A percentile compares a stretch with the other conserved stretches of the same genome.
Conservation (phyloP, 2,797 vertebrate genomes). For the Huso huso region DNA sequence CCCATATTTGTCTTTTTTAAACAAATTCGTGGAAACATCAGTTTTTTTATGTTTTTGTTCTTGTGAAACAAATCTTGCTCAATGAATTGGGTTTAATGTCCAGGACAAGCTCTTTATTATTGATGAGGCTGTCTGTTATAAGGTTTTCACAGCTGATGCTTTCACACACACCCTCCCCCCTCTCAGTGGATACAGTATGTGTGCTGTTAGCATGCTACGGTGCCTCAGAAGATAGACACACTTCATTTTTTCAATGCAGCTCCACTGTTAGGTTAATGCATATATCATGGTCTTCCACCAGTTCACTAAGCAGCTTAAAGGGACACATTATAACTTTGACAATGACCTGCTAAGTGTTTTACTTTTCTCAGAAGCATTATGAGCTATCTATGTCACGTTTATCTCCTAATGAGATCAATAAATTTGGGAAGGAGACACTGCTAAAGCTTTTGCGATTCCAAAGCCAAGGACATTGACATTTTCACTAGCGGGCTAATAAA, state of each 20-base stretch:
- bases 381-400: slow-evolving; percentile 80
- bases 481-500: slow-evolving; percentile 34
- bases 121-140: not conserved
- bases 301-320: slow-evolving; percentile 91
- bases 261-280: slow-evolving; percentile 82
- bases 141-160: not conserved
- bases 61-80: no score
- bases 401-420: slow-evolving; percentile 64
- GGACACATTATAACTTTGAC: slow-evolving; percentile 68
- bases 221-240: slow-evolving; percentile 56
- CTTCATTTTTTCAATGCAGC: slow-evolving; percentile 71
- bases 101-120: not conserved
- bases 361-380: slow-evolving; percentile 54
- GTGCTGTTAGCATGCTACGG: not conserved
- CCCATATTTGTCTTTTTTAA: no score
- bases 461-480: slow-evolving; percentile 42
- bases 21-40: no score
- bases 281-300: slow-evolving; percentile 84
- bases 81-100: no score
- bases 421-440: slow-evolving; percentile 51
- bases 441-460: slow-evolving; percentile 34
- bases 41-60: no score
- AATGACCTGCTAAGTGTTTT: slow-evolving; percentile 55
- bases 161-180: slow-evolving; percentile 3
- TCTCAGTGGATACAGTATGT: not conserved